Base-by-base conservation (phyloP, 2,888 invertebrate genomes). In the Amorpha juglandis region DNA sequence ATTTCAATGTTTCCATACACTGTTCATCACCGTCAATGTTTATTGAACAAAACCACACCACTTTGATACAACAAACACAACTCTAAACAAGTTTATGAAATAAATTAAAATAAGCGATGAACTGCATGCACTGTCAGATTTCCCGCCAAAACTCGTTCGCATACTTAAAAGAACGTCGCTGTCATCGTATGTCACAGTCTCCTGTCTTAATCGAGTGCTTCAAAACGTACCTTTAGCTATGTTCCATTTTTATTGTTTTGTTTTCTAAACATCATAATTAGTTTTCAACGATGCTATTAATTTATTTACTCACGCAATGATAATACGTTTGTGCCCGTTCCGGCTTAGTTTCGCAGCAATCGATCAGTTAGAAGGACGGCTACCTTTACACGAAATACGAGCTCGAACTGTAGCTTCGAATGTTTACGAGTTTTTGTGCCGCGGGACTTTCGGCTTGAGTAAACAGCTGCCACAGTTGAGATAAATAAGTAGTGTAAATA, bases 351-450 rank as follows among this genome's bases (percentile, higher is more conserved):
- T 58, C 58, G 16, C 11, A 42, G 70, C 77, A 88, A 90, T 91
- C 84, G 81, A 89, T 91, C 90, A 91, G 81, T 69, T 75, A 84
- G 89, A 91, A 70, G 81, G 78, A 91, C 86, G 89, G 78, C 82
- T 78, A 83, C 89, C 88, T 84, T 87, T 84, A 80, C 73, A 75
- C 88, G 79, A 91, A 85, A 88, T 91, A 91, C 86, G 86, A 80
- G 73, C 77, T 73, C 86, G 86, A 80, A 72, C 77, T 73, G 78
- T 73, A 75, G 42, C 42, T 58, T 58, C 69, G 67, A 67, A 73
- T 83, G 83, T 89, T 89, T 88, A 89, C 86, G 83, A 78, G 78
- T 77, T 81, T 78, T 81, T 79, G 76, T 48, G 51, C 12, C 19
- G 14, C 48, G 33, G 19, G 50, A 58, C 16, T 47, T 65, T 65